Base-by-base conservation (phyloP, 2,888 invertebrate species). In the Aphidoletes aphidimyza region DNA sequence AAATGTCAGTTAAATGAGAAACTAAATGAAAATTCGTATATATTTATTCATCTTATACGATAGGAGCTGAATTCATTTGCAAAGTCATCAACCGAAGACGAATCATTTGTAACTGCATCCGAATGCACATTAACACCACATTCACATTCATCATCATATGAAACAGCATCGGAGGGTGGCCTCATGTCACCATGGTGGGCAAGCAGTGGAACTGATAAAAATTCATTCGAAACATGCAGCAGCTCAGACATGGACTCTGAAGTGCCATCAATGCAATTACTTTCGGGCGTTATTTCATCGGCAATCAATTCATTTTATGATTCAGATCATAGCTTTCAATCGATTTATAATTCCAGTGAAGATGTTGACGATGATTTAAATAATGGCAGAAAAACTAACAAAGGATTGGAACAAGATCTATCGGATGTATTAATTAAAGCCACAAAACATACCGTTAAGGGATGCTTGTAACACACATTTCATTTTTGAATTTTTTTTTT, bases 71-170 rank as follows among this genome's bases (percentile, higher is more conserved):
- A 89, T 84, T 89, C 90, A 85, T 87, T 86, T 85, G 37, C 86
- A 0, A 89, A 90, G 36, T 90, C 90, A 30, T 86, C 86, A 81
- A 90, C 90, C 9, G 93, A 93, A 85, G 93, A 93, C 86, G 93
- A 93, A 86, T 93, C 93, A 85, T 94, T 94, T 88, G 91, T 92
- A 45, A 94, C 94, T 1, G 94, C 94, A 19, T 94, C 94, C 0
- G 94, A 94, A 87, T 93, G 93, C 87, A 93, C 94, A 81, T 89
- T 85, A 88, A 85, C 85, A 17, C 93, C 93, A 39, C 93, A 92
- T 85, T 94, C 94, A 8, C 90, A 93, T 85, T 93, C 93, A 39
- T 93, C 93, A 30, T 94, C 94, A 0, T 94, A 93, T 89, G 93
- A 93, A 87, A 93, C 93, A 0, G 93, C 93, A 17, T 93, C 93